Conservation (phyloP, 1,140 invertebrate genomes). For the Trialeurodes vaporariorum region DNA sequence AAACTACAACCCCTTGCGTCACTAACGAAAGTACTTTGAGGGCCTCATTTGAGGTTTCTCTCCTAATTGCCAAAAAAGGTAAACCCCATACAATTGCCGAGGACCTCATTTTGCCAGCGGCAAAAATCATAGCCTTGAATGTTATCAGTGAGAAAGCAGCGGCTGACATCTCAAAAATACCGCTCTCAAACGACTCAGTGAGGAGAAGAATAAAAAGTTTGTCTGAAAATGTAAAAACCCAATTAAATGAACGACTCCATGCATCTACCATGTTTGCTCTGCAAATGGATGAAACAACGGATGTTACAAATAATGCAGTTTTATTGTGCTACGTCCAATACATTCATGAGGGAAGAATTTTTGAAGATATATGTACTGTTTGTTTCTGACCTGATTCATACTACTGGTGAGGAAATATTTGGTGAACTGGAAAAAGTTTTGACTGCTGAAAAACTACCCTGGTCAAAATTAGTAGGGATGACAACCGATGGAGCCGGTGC, state of each 20-base stretch:
- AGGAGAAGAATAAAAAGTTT: slow-evolving; percentile 26
- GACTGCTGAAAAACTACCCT: slow-evolving; percentile 8
- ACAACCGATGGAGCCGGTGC: slow-evolving; percentile 13
- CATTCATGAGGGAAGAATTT: slow-evolving; percentile 26
- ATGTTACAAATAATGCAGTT: slow-evolving; percentile 24
- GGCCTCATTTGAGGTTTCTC: slow-evolving; percentile 3
- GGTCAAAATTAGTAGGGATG: slow-evolving; percentile 13
- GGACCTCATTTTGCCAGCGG: slow-evolving; percentile 30
- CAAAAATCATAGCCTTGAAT: slow-evolving; percentile 28
- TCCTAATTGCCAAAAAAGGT: slow-evolving; percentile 11
- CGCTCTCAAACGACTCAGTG: slow-evolving; percentile 27
- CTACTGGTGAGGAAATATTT: slow-evolving; percentile 24
- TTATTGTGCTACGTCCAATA: too few species aligned
- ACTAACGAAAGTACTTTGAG: not conserved
- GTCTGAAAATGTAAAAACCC: slow-evolving; percentile 23
- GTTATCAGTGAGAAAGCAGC: slow-evolving; percentile 27
- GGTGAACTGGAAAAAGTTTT: slow-evolving; percentile 12
- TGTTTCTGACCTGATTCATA: slow-evolving; percentile 22
- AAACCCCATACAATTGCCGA: slow-evolving; percentile 33
- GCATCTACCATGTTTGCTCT: slow-evolving; percentile 24
- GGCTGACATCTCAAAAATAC: slow-evolving; percentile 25
- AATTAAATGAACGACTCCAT: slow-evolving; percentile 22
- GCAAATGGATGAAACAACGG: too few species aligned
- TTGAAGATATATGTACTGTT: slow-evolving; percentile 24
- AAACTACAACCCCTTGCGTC: too few species aligned